Percentiles rank a stretch among this genome's conserved stretches.
phyloP scores from a whole-genome alignment of 2,888 invertebrate species.

The Resseliella maxima region DNA sequence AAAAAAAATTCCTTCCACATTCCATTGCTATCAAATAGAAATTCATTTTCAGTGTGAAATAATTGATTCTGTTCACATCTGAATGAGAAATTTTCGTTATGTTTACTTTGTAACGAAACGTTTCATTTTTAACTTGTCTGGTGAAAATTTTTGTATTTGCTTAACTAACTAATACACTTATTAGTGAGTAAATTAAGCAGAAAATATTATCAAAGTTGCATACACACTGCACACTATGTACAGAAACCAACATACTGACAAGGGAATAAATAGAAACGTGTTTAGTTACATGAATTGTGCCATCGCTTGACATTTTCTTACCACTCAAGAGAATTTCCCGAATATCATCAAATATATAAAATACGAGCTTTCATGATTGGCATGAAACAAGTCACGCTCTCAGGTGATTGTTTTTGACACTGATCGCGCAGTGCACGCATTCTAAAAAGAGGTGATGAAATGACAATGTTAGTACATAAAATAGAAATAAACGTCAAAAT shows the following conservation, averaged over 20 bases:
- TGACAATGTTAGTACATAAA: constrained; percentile 12
- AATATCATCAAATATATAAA: not conserved
- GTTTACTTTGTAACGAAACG: too few species aligned
- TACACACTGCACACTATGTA: too few species aligned
- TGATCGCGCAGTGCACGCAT: not conserved
- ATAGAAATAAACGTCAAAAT: not conserved
- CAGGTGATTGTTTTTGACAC: constrained; percentile 41
- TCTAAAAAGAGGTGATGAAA: not conserved
- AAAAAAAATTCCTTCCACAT: not conserved
- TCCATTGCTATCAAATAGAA: not conserved
- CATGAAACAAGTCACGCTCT: not conserved
- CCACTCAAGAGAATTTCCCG: constrained; percentile 2
- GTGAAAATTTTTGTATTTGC: not conserved
- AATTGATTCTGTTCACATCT: too few species aligned
- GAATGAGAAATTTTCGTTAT: too few species aligned
- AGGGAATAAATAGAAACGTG: not conserved
- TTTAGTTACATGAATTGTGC: not conserved
- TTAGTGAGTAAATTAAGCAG: not conserved
- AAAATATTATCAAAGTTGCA: not conserved
- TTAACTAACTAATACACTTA: not conserved
- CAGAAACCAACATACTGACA: not conserved
- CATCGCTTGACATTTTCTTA: constrained; percentile 18
- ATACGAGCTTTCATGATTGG: not conserved
- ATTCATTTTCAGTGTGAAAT: not conserved
- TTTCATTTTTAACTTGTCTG: too few species aligned